Evolutionary conservation across 2,113 vertebrate species (phyloP), one percentile per base, ranked within the genome.

Genomic region (Odontophorus gujanensis): DNA sequence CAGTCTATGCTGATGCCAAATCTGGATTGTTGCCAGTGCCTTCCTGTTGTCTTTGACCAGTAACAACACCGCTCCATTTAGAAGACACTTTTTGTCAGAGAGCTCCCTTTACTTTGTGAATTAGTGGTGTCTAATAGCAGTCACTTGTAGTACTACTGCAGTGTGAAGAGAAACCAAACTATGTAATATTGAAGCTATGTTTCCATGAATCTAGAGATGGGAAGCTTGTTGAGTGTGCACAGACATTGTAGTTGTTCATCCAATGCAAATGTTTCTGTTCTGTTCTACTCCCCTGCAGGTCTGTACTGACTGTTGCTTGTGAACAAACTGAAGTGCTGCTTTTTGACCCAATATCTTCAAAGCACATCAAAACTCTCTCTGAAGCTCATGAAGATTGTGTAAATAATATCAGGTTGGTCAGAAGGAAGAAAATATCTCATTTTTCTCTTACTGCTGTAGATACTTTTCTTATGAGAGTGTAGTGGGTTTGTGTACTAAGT

Each of bases 381-480:
- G 99, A 99, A 95, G 99, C 99, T 74, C 99, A 99, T 6, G 99
- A 99, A 92, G 99, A 99, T 96, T 99, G 99, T 88, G 99, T 99
- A 78, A 99, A 99, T 97, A 99, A 99, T 97, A 99, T 99, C 97
- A 98, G 99, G 99, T 99, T 42, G 85, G 97, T 96, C 36, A 80
- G 84, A 75, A 83, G 50, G 40, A n/a, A 6, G n/a, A 55, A 69
- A 81, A 59, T 25, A 18, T 26, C 48, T 42, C 9, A 2, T 9
- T 36, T 77, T 42, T 75, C 6, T 66, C 32, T 65, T 24, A 16
- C 7, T 11, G 2, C 7, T 11, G 2, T 71, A 24, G 24, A 4
- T 38, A 28, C 14, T 68, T 57, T 58, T 40, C 24, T 47, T 34
- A 17, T 0, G 3, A 42, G 25, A 26, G 26, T 7, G 1, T 42